phyloP scores from a whole-genome alignment of 1,140 invertebrate species.

The Euglossa dilemma region DNA sequence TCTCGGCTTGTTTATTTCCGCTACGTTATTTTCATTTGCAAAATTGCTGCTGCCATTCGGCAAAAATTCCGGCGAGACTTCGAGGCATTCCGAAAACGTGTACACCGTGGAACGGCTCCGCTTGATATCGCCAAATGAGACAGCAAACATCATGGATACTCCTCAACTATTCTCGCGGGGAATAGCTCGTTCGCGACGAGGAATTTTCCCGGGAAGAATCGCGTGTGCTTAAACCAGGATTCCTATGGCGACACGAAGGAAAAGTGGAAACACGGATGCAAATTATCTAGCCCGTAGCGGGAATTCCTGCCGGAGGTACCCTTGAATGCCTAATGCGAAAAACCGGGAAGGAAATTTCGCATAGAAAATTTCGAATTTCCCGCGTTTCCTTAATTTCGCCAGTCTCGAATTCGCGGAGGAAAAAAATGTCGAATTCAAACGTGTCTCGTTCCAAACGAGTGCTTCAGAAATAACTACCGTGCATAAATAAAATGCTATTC shows the following conservation, averaged over 20 bases:
- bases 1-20: background rate
- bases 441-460: too few relatives aligned
- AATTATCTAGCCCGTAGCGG: background rate
- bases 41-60: background rate
- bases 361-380: background rate
- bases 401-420: too few relatives aligned
- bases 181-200: background rate
- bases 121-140: slow-evolving; percentile 30
- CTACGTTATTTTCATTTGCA: background rate
- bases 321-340: background rate
- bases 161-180: slow-evolving; percentile 10
- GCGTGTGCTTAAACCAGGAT: background rate
- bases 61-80: background rate
- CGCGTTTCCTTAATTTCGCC: background rate
- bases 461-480: too few relatives aligned
- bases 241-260: background rate
- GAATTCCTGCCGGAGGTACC: background rate
- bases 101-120: background rate
- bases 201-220: background rate
- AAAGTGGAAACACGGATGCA: slow-evolving; percentile 17
- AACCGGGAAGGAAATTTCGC: background rate
- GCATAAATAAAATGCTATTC: too few relatives aligned
- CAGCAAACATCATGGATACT: slow-evolving; percentile 25
- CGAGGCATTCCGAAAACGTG: background rate
- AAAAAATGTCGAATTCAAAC: background rate